phyloP scores from a whole-genome alignment of 2,888 invertebrate genomes.

The Orthonevra nobilis region DNA sequence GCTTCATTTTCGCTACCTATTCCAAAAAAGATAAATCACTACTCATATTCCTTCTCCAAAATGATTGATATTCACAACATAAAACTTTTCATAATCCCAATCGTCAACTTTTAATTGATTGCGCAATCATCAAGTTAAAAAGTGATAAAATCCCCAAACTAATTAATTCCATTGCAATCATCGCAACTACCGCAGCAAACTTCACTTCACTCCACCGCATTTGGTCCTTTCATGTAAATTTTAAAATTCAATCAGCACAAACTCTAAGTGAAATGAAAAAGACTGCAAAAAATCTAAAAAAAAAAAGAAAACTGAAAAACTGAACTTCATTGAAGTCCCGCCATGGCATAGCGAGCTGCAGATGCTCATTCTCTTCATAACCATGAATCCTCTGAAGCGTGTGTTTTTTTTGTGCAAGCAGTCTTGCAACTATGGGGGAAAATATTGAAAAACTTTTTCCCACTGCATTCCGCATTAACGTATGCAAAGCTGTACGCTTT shows the following conservation, averaged over 20 bases:
- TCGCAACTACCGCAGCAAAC: constrained; percentile 62
- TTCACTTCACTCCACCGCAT: constrained; percentile 19
- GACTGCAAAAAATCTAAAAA: constrained; percentile 33
- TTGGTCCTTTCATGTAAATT: constrained; percentile 63
- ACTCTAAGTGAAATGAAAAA: constrained; percentile 63
- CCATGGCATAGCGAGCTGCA: constrained; percentile 15
- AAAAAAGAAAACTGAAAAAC: constrained; percentile 1
- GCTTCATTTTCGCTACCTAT: no score
- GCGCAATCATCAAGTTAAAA: constrained; percentile 69
- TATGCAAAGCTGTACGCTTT: constrained; percentile 70
- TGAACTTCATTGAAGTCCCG: constrained; percentile 32
- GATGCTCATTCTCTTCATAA: constrained; percentile 53
- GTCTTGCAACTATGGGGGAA: constrained; percentile 32
- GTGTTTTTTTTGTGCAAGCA: constrained; percentile 2
- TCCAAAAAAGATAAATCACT: no score
- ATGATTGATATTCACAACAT: neutral
- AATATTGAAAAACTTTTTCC: constrained; percentile 65
- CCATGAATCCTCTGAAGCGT: neutral
- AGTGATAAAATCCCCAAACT: constrained; percentile 68
- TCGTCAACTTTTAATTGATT: constrained; percentile 69
- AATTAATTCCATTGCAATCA: constrained; percentile 70
- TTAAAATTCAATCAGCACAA: constrained; percentile 70
- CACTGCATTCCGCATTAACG: constrained; percentile 64
- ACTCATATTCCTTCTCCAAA: no score
- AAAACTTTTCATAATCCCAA: constrained; percentile 63